Evolutionary conservation across 2,888 invertebrate genomes (phyloP).

Genomic region (Tetranychus piercei): DNA sequence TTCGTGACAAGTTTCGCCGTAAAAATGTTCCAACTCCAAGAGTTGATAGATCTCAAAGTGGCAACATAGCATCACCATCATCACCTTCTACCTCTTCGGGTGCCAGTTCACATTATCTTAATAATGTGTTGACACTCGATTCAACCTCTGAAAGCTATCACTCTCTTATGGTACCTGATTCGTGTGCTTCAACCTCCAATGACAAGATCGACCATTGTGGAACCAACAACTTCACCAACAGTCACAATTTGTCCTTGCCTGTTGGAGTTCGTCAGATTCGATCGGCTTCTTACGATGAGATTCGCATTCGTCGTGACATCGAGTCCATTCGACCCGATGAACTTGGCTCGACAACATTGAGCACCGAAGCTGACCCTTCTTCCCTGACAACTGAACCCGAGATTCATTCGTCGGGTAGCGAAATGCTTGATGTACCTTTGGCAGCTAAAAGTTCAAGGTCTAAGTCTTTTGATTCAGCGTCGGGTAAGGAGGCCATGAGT

Average conservation of each 20-base stretch:
- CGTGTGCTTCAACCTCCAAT: neutral
- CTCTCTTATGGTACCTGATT: neutral
- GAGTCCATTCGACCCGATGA: neutral
- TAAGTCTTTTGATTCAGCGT: constrained; percentile 11
- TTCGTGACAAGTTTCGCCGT: neutral
- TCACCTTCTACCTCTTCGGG: neutral
- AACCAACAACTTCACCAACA: neutral
- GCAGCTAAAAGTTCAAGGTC: neutral
- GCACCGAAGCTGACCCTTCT: neutral
- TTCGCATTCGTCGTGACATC: neutral
- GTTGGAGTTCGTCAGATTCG: constrained; percentile 10
- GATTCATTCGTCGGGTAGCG: neutral
- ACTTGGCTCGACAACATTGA: neutral
- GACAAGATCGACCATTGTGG: neutral
- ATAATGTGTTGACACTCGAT: neutral
- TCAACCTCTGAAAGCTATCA: neutral
- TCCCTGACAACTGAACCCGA: neutral
- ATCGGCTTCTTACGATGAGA: constrained; percentile 21
- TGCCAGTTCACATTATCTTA: neutral
- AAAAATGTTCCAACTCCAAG: neutral
- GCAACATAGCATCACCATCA: neutral
- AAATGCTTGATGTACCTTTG: neutral
- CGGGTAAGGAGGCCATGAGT: neutral
- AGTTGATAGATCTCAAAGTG: neutral
- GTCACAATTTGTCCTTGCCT: neutral